Conservation (phyloP, 2,888 invertebrate species). For the Hirtodrosophila cameraria region DNA sequence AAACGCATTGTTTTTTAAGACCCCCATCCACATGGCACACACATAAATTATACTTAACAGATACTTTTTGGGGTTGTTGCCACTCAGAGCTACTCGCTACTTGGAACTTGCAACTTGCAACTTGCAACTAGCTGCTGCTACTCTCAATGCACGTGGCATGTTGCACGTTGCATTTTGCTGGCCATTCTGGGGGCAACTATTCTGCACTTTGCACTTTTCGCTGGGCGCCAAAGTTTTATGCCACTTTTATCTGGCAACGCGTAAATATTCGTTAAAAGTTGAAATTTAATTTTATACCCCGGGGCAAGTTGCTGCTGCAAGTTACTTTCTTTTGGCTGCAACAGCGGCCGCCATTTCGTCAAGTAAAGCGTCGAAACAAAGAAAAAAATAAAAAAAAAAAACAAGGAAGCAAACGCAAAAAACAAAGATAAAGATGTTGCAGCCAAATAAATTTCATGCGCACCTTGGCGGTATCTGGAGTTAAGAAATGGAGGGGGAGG, state of each 20-base stretch:
- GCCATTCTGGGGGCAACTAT: constrained; percentile 51
- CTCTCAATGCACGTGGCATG: constrained; percentile 31
- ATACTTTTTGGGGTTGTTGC: constrained; percentile 55
- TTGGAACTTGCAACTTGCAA: neutral
- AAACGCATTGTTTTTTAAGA: constrained; percentile 63
- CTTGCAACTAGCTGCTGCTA: constrained; percentile 2
- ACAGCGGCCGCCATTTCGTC: constrained; percentile 56
- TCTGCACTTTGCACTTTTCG: constrained; percentile 59
- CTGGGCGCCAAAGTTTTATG: constrained; percentile 69
- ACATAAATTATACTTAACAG: constrained; percentile 75
- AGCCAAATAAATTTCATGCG: constrained; percentile 72
- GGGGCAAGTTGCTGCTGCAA: constrained; percentile 40
- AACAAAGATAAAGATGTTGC: constrained; percentile 62
- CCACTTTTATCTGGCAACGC: constrained; percentile 77
- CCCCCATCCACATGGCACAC: constrained; percentile 52
- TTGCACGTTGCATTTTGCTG: constrained; percentile 47
- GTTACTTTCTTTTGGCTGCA: constrained; percentile 29
- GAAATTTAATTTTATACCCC: constrained; percentile 77
- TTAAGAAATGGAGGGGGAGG: neutral
- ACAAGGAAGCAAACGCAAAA: too few species aligned
- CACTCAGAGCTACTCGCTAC: constrained; percentile 26
- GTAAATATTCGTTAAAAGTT: constrained; percentile 80
- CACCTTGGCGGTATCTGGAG: constrained; percentile 49
- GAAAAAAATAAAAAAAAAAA: constrained; percentile 1
- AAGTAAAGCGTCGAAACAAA: constrained; percentile 51